These are phyloP conservation scores for Drosophila parabipectinata DNA, from an alignment of 1,140 invertebrate genomes.

Conservation along the genomic window DNA sequence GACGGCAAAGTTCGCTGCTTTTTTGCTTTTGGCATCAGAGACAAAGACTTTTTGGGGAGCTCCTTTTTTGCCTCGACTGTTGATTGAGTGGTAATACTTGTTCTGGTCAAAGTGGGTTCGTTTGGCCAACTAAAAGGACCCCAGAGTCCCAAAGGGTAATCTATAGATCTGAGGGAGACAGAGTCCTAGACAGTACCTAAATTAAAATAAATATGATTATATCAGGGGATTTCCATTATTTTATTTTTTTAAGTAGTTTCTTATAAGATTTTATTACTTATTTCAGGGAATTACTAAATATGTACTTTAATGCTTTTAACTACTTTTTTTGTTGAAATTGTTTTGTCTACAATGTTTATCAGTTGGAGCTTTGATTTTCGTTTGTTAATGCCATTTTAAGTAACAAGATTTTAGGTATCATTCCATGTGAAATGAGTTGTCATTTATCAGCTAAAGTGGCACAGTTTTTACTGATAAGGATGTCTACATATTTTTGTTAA, in stretches of 20 bases:
- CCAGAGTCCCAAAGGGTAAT: background rate
- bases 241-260: background rate
- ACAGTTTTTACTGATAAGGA: background rate
- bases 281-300: background rate
- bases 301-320: background rate
- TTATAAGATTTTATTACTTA: background rate
- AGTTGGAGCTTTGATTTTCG: background rate
- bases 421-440: background rate
- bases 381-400: background rate
- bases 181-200: too few relatives aligned
- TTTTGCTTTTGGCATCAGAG: slow-evolving; percentile 45
- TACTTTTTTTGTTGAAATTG: background rate
- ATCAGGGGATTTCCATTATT: background rate
- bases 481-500: background rate
- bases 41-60: slow-evolving; percentile 63
- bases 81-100: slow-evolving; percentile 71
- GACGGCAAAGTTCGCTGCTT: slow-evolving; percentile 73
- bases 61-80: slow-evolving; percentile 34
- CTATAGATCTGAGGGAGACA: background rate
- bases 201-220: background rate
- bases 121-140: slow-evolving; percentile 2
- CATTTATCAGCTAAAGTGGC: slow-evolving; percentile 2
- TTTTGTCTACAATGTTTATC: background rate
- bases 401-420: background rate
- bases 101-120: slow-evolving; percentile 20